phyloP scores from a whole-genome alignment of 2,113 vertebrate genomes.

The Pimephales promelas region DNA sequence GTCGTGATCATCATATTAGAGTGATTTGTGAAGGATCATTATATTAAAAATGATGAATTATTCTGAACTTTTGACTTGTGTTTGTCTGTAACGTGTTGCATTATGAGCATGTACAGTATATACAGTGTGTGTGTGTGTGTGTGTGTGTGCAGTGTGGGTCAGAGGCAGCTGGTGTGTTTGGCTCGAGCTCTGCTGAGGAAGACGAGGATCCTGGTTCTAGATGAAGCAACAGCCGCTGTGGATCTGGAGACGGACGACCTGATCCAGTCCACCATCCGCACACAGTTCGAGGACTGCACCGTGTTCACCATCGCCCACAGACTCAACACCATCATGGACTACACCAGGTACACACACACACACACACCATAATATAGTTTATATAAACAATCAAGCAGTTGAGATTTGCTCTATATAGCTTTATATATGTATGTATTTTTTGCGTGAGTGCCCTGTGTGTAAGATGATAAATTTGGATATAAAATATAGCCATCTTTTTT shows the following conservation, averaged over 20 bases:
- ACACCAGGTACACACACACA: constrained; percentile 71
- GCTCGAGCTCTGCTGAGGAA: constrained; percentile 93
- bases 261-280: constrained; percentile 93
- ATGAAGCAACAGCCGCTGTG: constrained; percentile 93
- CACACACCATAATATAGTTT: no score
- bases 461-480: no score
- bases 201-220: constrained; percentile 87
- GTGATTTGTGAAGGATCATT: no score
- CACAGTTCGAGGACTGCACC: constrained; percentile 90
- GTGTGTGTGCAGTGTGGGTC: constrained; percentile 81
- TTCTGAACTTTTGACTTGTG: no score
- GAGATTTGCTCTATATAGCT: no score
- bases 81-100: neutral
- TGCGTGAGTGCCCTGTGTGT: no score
- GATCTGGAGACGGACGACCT: constrained; percentile 95
- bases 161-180: constrained; percentile 93
- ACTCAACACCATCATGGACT: constrained; percentile 98
- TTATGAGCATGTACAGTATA: neutral
- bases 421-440: no score
- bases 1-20: no score
- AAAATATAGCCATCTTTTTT: no score
- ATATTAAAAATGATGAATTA: no score
- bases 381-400: no score
- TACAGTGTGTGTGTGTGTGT: neutral
- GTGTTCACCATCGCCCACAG: constrained; percentile 96